Evolutionary conservation across 2,113 vertebrate genomes (phyloP).

Genomic region (Lethenteron camtschaticum): DNA sequence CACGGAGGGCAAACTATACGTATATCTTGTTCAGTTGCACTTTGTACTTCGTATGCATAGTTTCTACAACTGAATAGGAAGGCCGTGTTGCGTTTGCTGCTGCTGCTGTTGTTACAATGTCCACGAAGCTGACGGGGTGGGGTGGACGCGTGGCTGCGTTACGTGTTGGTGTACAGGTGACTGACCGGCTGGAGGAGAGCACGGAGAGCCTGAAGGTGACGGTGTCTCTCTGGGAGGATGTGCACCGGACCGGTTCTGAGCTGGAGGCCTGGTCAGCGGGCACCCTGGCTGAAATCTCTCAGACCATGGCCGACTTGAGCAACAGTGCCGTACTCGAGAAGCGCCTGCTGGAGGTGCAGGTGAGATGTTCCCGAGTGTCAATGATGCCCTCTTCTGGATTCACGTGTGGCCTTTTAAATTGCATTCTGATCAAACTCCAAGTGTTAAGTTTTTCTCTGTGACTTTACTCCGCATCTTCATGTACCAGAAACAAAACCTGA

Average conservation of each 20-base stretch:
- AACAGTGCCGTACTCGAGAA: slow-evolving; percentile 30
- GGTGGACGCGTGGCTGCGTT: too few species aligned
- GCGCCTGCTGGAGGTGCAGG: slow-evolving; percentile 52
- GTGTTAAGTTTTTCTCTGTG: too few species aligned
- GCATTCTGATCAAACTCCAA: background rate
- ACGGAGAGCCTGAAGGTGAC: slow-evolving; percentile 33
- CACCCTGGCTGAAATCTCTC: slow-evolving; percentile 35
- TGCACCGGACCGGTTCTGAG: slow-evolving; percentile 40
- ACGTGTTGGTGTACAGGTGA: slow-evolving; percentile 23
- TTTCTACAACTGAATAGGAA: too few species aligned
- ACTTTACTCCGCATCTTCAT: too few species aligned
- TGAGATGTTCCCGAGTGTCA: slow-evolving; percentile 13
- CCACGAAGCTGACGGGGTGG: too few species aligned
- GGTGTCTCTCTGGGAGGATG: slow-evolving; percentile 52
- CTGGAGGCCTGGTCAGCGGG: slow-evolving; percentile 44
- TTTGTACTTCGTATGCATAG: too few species aligned
- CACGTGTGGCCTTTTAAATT: background rate
- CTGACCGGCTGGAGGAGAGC: slow-evolving; percentile 60
- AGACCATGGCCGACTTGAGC: slow-evolving; percentile 31
- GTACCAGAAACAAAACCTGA: too few species aligned
- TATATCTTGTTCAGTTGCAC: too few species aligned
- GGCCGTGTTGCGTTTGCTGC: too few species aligned
- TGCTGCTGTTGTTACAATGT: too few species aligned
- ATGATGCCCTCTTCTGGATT: slow-evolving; percentile 1
- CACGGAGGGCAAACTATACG: too few species aligned